Evolutionary conservation across 1,140 invertebrate genomes (phyloP), one percentile per base, ranked within the genome.

Genomic region (Drosophila parvula): DNA sequence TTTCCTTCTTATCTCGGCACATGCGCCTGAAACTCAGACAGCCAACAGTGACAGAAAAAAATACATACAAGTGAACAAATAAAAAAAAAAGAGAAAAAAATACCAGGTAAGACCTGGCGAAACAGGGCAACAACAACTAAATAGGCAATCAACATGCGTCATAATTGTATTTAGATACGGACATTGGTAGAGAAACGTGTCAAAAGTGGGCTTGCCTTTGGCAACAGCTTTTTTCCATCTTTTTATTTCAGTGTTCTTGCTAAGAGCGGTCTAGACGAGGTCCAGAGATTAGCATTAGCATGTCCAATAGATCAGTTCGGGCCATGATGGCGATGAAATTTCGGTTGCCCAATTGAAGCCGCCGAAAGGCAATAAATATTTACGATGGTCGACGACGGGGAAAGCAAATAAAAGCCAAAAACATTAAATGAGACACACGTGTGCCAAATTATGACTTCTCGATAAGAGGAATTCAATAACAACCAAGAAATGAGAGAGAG

Each of bases 361-460:
- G 44, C 57, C 55, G 53, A 53, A 43, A 57, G 79, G 73, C 84
- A 62, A 89, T 83, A 83, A 78, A 82, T 74, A 79, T 71, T 83
- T 74, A 79, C 76, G 67, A 83, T 77, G 71, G 61, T 68, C 51
- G 57, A 36, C 48, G 57, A 36, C 70, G 60, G 75, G 64, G 65
- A 81, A 81, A 69, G 76, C 63, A 76, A 86, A 76, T 76, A 65
- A 77, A 76, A 65, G 36, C 22, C 5, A 16, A 62, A 48, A 79
- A 62, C 69, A 83, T 69, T 84, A 74, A 88, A 88, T 79, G 80
- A 88, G 74, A 56, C 77, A 89, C 83, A 89, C 84, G 83, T 89
- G 83, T 83, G 43, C 59, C 61, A 80, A 78, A 84, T 82, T 71
- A 88, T 88, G 84, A 80, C 77, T 81, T 77, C 68, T 74, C 64